Evolutionary conservation across 2,888 invertebrate genomes (phyloP), one percentile per base, ranked within the genome.

Genomic region (Podotricha telesiphe): DNA sequence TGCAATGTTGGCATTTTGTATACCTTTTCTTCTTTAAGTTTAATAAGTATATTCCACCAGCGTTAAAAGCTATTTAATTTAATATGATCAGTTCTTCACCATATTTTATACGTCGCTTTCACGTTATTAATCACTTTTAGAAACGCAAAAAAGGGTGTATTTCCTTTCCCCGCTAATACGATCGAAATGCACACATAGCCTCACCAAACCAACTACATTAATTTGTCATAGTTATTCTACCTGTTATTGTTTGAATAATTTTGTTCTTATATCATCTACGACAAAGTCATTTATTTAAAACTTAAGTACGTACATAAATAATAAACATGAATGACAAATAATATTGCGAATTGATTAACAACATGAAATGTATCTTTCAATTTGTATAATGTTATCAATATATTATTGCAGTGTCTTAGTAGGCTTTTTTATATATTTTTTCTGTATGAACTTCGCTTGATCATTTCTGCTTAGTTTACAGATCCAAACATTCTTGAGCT

Each of bases 71-170:
- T 37, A 17, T 55, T 55, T 34, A 17, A 55, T 17, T 55, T 55
- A 55, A 55, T 19, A 55, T 55, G 34, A 19, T 34, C 34, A 55
- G 34, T 48, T 8, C 55, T 6, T 55, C 55, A 55, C 34, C 17
- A 55, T 55, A 55, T 55, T 55, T 55, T 55, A 55, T 19, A 37
- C 55, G 55, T 55, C 55, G 55, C 55, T 55, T 55, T 37, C 34
- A 34, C 55, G 55, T 55, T 55, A 55, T 55, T 55, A 55, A 55
- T 55, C 55, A 55, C 34, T 55, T 55, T 55, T 34, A 55, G 34
- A 34, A 53, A 55, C 17, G 55, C 55, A 55, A 55, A 55, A 55
- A 55, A 55, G 11, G n/a, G 17, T 17, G 17, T 55, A 55, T 34
- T 55, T 55, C 34, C n/a, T 37, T 37, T 55, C 55, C n/a, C 55